A percentile compares a stretch with the other conserved stretches of the same genome.
These are phyloP conservation scores for Tricholauxania praeusta DNA, from an alignment of 2,888 invertebrate species.

Conservation along the genomic window DNA sequence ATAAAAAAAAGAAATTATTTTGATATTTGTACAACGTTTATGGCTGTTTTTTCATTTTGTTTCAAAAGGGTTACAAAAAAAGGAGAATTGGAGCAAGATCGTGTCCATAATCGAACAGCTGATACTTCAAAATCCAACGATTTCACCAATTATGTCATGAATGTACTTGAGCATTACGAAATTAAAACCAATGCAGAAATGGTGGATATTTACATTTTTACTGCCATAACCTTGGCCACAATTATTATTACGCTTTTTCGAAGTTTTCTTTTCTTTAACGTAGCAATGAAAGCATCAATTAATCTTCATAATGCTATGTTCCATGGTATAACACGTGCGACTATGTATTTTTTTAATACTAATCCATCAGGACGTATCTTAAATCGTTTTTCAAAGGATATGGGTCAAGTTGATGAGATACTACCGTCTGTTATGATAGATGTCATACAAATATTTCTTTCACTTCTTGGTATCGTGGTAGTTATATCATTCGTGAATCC, in stretches of 20 bases:
- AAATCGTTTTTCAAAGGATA: constrained; percentile 91
- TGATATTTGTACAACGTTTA: not conserved
- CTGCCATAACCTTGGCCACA: constrained; percentile 68
- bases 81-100: constrained; percentile 36
- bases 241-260: constrained; percentile 65
- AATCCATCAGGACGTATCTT: constrained; percentile 87
- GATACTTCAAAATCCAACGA: constrained; percentile 11
- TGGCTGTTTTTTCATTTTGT: not conserved
- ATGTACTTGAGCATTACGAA: constrained; percentile 49
- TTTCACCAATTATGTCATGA: constrained; percentile 43
- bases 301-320: constrained; percentile 89
- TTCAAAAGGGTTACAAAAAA: constrained; percentile 48
- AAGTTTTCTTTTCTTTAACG: constrained; percentile 70
- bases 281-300: constrained; percentile 81
- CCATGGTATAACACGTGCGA: constrained; percentile 80
- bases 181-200: constrained; percentile 54
- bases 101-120: constrained; percentile 16
- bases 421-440: constrained; percentile 68
- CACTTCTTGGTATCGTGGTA: constrained; percentile 82
- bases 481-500: constrained; percentile 84
- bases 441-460: constrained; percentile 80
- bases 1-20: no score
- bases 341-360: constrained; percentile 89
- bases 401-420: constrained; percentile 73
- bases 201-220: constrained; percentile 70